Conservation (phyloP, 2,797 vertebrate genomes). For the Betta splendens region DNA sequence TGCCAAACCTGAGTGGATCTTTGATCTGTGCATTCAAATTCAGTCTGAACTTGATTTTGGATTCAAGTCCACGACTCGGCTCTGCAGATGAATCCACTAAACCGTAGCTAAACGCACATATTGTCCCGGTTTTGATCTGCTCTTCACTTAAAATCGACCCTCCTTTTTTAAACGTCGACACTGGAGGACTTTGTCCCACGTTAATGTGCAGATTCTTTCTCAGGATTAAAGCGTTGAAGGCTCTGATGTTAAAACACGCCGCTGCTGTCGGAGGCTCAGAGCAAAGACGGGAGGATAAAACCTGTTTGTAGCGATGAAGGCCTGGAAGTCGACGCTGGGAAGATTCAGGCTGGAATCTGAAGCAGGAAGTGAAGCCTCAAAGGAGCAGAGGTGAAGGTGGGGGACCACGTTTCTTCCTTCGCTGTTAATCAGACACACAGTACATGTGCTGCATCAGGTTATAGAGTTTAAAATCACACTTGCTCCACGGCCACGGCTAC, state of each 20-base stretch:
- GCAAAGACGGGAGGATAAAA: constrained; percentile 34
- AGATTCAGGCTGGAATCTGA: constrained; percentile 16
- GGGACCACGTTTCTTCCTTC: constrained; percentile 5
- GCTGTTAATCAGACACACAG: too few relatives aligned
- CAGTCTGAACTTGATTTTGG: too few relatives aligned
- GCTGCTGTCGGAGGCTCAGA: constrained; percentile 43
- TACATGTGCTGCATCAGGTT: too few relatives aligned
- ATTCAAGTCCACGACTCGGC: neutral
- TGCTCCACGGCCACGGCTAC: too few relatives aligned
- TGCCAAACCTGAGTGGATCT: too few relatives aligned
- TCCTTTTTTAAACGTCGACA: constrained; percentile 53
- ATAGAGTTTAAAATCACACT: too few relatives aligned
- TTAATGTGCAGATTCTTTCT: constrained; percentile 59
- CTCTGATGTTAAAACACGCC: constrained; percentile 49
- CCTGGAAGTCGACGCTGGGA: too few relatives aligned
- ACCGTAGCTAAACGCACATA: constrained; percentile 59
- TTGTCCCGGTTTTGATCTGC: constrained; percentile 64
- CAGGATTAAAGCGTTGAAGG: constrained; percentile 66
- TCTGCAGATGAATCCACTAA: constrained; percentile 65
- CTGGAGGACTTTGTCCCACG: constrained; percentile 59
- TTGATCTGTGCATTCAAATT: too few relatives aligned
- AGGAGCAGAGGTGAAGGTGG: neutral
- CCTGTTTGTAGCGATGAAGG: constrained; percentile 55
- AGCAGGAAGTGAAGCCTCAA: neutral
- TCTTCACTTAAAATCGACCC: constrained; percentile 58